Base-by-base conservation (phyloP, 2,888 invertebrate species). In the Suillia variegata region DNA sequence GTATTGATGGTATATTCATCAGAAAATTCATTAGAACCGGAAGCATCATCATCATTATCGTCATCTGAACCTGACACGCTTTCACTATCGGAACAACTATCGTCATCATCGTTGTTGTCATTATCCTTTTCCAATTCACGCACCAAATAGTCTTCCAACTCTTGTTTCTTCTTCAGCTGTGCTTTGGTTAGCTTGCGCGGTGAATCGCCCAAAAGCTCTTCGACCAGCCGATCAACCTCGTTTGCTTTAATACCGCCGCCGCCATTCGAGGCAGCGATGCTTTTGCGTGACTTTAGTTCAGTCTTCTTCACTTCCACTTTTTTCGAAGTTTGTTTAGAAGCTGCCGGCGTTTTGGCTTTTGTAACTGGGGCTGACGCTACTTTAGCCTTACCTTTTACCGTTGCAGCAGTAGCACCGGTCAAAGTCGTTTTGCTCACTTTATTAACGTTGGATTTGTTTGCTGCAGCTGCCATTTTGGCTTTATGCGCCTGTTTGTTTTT, bases 81-180 rank as follows among this genome's bases (percentile, higher is more conserved):
- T 21, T 51, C 50, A 10, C 45, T 50, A 12, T 21, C 45, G 10
- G 18, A n/a, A 21, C 48, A 26, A 20, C 17, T 22, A 12, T 18
- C 18, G 22, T 20, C 53, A 21, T 58, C 48, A 34, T 51, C 51
- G 12, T 22, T 17, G 3, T 52, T 22, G 8, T 17, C 20, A 1
- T 33, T 49, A 53, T 56, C 54, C 5, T 42, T 45, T 51, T 62
- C 61, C 42, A 67, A 31, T 42, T 66, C 51, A 2, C 52, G 48
- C 1, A 55, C 49, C 5, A 67, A 51, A 51, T 67, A 66, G 1
- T 47, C 54, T 18, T 69, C 63, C 8, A 69, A 20, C 3, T 66
- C 55, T 13, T 62, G 50, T 38, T 63, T 66, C 33, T 65, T 62
- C 26, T 63, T 60, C n/a, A 64, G 58, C 8, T 63, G 56, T 2